Percentiles rank a stretch among this genome's conserved stretches.
Evolutionary conservation across 1,140 invertebrate species (phyloP).

Genomic region (Drosophila kurseongensis): DNA sequence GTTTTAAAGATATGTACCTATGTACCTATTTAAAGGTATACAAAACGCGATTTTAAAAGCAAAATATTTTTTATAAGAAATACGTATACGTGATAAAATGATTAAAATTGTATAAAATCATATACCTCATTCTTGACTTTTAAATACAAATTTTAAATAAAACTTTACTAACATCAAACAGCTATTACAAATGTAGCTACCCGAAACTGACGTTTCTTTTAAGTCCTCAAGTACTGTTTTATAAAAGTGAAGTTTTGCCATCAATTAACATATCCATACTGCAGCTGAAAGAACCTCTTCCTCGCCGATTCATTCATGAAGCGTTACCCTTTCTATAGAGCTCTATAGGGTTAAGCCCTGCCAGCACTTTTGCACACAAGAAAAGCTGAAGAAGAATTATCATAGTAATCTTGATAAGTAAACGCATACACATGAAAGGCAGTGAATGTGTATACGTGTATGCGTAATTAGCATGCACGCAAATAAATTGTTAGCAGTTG

Average conservation of each 20-base stretch:
- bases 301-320: constrained; percentile 17
- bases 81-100: no score
- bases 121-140: no score
- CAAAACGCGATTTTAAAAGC: no score
- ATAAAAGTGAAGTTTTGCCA: neutral
- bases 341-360: constrained; percentile 24
- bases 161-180: no score
- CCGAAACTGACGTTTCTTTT: neutral
- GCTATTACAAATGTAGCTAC: neutral
- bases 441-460: constrained; percentile 30
- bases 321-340: constrained; percentile 6
- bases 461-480: constrained; percentile 77
- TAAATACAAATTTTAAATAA: no score
- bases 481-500: constrained; percentile 65
- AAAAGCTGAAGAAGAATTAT: constrained; percentile 34
- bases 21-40: no score
- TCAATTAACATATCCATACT: constrained; percentile 8
- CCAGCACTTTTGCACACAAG: constrained; percentile 18
- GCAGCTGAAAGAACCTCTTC: constrained; percentile 1
- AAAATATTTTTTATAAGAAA: no score
- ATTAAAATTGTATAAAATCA: no score
- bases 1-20: no score
- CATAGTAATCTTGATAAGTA: constrained; percentile 52
- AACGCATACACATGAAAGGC: constrained; percentile 25
- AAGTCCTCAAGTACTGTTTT: neutral